phyloP scores from a whole-genome alignment of 2,113 vertebrate genomes.

The Centropus bengalensis region DNA sequence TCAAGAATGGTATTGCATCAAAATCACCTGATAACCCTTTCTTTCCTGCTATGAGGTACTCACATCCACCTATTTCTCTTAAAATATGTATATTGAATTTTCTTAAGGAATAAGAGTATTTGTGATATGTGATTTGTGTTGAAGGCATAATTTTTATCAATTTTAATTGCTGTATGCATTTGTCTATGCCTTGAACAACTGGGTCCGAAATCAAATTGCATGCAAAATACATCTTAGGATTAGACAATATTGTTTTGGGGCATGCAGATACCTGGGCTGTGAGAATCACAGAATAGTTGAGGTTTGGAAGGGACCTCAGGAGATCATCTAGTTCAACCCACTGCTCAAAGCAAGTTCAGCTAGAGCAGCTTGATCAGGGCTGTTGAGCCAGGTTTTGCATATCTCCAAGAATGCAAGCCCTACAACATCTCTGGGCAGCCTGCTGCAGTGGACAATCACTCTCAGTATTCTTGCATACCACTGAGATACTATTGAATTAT shows the following conservation, averaged over 20 bases:
- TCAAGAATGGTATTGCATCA: background rate
- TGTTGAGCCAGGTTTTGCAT: background rate
- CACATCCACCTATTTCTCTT: background rate
- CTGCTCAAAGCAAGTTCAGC: background rate
- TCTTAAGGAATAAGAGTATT: background rate
- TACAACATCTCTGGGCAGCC: background rate
- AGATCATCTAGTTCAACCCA: background rate
- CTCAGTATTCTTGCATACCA: background rate
- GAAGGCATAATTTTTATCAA: background rate
- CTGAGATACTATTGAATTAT: no score
- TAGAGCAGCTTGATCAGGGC: background rate
- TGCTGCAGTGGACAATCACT: background rate
- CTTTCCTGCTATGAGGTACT: background rate
- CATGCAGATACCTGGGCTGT: background rate
- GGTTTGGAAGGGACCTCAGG: background rate
- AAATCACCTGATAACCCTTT: background rate
- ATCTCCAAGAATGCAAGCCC: background rate
- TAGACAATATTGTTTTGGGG: background rate
- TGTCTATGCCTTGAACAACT: background rate
- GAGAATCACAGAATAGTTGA: background rate
- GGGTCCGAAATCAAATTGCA: constrained; percentile 5
- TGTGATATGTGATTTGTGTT: background rate
- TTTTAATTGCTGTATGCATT: background rate
- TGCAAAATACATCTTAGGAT: background rate
- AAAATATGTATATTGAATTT: background rate